phyloP scores from a whole-genome alignment of 2,113 vertebrate genomes.

The Ceyx margarethae region DNA sequence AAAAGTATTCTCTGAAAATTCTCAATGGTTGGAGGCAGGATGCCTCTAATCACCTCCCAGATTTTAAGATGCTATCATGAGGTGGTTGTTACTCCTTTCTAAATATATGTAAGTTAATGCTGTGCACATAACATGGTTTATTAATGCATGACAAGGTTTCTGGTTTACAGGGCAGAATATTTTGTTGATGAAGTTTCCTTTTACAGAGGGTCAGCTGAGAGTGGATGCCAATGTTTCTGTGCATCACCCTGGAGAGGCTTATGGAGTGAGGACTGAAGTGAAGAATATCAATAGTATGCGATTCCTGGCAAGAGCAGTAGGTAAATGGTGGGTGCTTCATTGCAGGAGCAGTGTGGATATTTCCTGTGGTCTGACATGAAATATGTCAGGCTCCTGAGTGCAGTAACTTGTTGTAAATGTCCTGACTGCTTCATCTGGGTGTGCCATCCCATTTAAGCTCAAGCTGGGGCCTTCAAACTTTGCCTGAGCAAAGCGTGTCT shows the following conservation, averaged over 20 bases:
- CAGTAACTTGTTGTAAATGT: background rate
- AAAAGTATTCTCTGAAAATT: background rate
- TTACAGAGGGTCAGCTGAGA: constrained; percentile 91
- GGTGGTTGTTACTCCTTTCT: background rate
- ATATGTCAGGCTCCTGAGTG: background rate
- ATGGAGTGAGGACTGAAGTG: constrained; percentile 91
- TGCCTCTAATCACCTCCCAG: no score
- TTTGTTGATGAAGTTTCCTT: constrained; percentile 32
- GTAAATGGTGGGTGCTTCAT: constrained; percentile 67
- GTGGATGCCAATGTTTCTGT: constrained; percentile 97
- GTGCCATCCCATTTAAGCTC: background rate
- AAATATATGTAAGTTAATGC: background rate
- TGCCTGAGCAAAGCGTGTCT: background rate
- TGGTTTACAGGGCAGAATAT: background rate
- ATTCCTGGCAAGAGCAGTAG: constrained; percentile 90
- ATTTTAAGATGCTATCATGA: background rate
- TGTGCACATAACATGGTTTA: background rate
- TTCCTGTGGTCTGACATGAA: background rate
- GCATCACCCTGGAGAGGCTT: constrained; percentile 85
- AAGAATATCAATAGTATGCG: constrained; percentile 97
- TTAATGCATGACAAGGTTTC: background rate
- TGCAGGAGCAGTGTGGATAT: background rate
- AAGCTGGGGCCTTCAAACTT: background rate
- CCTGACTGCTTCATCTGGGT: background rate
- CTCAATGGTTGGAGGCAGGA: background rate